These are phyloP conservation scores for Dendrophyllia cribrosa DNA, from an alignment of 64 coral and sea anemone genomes.

Conservation along the genomic window DNA sequence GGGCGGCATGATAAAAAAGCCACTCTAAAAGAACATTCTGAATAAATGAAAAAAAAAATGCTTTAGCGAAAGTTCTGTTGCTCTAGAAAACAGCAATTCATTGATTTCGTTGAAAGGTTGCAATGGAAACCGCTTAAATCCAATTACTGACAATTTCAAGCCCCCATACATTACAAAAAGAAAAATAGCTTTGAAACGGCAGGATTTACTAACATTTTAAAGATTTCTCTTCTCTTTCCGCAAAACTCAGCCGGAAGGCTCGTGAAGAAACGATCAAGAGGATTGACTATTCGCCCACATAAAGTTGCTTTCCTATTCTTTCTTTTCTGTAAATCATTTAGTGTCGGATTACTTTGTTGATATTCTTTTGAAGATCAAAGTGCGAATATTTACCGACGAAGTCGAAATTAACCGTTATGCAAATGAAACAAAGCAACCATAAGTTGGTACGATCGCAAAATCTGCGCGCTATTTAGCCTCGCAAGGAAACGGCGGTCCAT, in stretches of 20 bases:
- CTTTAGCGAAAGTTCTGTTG: constrained; percentile 47
- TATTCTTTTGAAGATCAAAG: background rate
- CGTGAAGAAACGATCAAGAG: background rate
- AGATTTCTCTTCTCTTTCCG: background rate
- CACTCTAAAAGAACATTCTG: constrained; percentile 15
- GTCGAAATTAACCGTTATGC: constrained; percentile 20
- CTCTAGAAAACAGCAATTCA: background rate
- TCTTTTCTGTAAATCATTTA: background rate
- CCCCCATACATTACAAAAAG: background rate
- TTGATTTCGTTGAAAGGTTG: background rate
- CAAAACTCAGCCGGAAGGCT: background rate
- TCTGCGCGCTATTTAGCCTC: background rate
- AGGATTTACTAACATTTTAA: background rate
- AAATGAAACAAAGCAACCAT: background rate
- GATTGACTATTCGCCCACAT: background rate
- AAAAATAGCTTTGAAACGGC: background rate
- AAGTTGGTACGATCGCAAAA: background rate
- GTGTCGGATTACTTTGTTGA: constrained; percentile 5
- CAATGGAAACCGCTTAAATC: background rate
- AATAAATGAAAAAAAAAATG: constrained; percentile 55
- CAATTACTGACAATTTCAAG: background rate
- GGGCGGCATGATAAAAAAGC: constrained; percentile 68
- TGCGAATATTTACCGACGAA: background rate
- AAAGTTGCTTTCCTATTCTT: background rate
- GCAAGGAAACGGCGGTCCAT: background rate